Base-by-base conservation (phyloP, 1,140 invertebrate species). In the Trichonephila clavipes region DNA sequence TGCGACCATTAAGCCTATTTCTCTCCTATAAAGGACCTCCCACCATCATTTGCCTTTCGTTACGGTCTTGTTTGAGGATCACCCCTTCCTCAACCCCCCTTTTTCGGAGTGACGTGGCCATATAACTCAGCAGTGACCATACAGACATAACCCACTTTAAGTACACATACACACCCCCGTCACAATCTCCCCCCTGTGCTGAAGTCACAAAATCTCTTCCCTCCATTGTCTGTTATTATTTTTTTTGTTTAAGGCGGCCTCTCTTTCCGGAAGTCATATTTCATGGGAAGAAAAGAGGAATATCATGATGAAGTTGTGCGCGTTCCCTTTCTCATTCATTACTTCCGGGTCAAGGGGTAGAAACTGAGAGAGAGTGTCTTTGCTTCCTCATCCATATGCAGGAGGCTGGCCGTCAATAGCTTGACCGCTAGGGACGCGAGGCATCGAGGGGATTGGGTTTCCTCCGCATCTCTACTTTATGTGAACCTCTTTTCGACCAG, bases 351-450 rank as follows among this genome's bases (percentile, higher is more conserved):
- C 90, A 86, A 92, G 90, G 90, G 81, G 81, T 69, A 59, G 90
- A 51, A 34, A 86, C 66, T 91, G 89, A 59, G 62, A 90, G 89
- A 62, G 69, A 82, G 28, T 44, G 51, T 40, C 28, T 51, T 16
- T 34, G 24, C 24, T n/a, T 6, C 81, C 90, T 92, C 90, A 92
- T 92, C 90, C 90, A 92, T 92, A 92, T 92, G 90, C 90, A 92
- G 62, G 58, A 62, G 77, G 58, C 21, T 28, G 82, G 40, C 28
- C 72, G 24, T 24, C 59, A n/a, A 44, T 69, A 12, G 59, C 8
- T 21, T 51, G 19, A 40, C 62, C 34, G 24, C 62, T n/a, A 24
- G 82, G 82, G 81, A 58, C 34, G 51, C 19, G 34, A 51, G 81
- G 34, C 81, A 40, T 44, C 40, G 40, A 58, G 40, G 40, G 82